Conservation (phyloP, 2,113 vertebrate genomes). For the Percopsis transmontana region DNA sequence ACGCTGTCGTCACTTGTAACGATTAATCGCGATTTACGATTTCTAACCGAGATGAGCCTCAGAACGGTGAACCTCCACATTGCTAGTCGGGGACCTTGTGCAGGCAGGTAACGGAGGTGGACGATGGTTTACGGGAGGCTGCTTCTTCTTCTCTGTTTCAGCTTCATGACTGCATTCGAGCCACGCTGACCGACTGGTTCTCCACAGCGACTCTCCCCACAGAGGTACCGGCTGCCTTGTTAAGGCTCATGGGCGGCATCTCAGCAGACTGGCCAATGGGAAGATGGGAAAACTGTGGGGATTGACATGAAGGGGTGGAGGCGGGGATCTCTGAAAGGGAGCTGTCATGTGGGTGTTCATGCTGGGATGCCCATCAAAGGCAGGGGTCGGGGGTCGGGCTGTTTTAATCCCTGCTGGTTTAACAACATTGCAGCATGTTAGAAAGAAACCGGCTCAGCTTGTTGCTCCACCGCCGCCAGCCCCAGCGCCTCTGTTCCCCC, state of each 20-base stretch:
- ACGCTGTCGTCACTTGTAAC: no score
- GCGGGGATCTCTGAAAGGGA: slow-evolving; percentile 56
- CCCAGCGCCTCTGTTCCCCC: no score
- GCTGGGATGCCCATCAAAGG: slow-evolving; percentile 58
- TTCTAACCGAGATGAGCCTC: no score
- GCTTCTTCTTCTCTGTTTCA: slow-evolving; percentile 66
- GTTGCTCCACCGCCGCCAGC: no score
- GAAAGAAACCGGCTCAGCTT: no score
- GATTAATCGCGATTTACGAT: no score
- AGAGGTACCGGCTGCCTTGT: slow-evolving; percentile 29
- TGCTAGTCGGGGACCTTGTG: no score
- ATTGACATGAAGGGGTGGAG: slow-evolving; percentile 51
- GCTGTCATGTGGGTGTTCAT: slow-evolving; percentile 75
- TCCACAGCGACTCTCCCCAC: slow-evolving; percentile 73
- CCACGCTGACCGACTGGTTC: slow-evolving; percentile 90
- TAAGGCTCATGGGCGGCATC: not conserved
- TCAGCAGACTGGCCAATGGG: slow-evolving; percentile 16
- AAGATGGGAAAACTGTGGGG: slow-evolving; percentile 40
- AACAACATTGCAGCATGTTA: no score
- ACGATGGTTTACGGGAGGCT: no score
- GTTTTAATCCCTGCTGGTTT: no score
- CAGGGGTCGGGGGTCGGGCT: not conserved
- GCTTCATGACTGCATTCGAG: slow-evolving; percentile 95
- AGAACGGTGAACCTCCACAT: no score
- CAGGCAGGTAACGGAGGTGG: no score